Conservation (phyloP, 1,140 invertebrate species). For the Macrobrachium nipponense region DNA sequence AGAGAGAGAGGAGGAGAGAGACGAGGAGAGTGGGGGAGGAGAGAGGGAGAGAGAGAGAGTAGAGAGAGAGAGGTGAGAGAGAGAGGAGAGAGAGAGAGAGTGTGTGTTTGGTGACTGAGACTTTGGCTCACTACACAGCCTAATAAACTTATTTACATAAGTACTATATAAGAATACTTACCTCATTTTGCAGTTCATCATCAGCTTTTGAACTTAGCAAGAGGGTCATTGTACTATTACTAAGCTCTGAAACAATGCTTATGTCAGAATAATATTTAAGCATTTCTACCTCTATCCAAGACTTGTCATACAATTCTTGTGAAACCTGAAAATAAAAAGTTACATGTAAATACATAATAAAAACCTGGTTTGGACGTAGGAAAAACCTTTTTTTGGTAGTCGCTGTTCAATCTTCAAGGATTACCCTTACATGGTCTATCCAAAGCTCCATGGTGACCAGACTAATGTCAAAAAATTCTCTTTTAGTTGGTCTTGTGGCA, state of each 20-base stretch:
- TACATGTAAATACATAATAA: too few relatives aligned
- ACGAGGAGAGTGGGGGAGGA: too few relatives aligned
- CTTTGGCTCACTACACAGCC: neutral
- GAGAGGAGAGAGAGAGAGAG: conserved; percentile 17
- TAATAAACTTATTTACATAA: neutral
- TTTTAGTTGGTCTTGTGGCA: too few relatives aligned
- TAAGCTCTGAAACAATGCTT: conserved; percentile 60
- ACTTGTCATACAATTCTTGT: conserved; percentile 54
- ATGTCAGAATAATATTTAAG: conserved; percentile 56
- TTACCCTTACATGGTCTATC: too few relatives aligned
- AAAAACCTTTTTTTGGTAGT: too few relatives aligned
- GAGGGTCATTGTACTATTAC: conserved; percentile 63
- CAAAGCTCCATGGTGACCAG: too few relatives aligned
- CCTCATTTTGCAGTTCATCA: conserved; percentile 85
- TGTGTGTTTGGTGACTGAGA: neutral
- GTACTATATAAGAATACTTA: conserved; percentile 62
- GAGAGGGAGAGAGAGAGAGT: too few relatives aligned
- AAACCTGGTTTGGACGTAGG: too few relatives aligned
- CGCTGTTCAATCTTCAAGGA: too few relatives aligned
- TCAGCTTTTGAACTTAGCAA: conserved; percentile 68
- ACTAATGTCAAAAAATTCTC: too few relatives aligned
- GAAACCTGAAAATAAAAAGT: conserved; percentile 3
- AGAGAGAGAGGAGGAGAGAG: too few relatives aligned
- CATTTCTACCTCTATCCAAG: conserved; percentile 62
- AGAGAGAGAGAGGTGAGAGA: neutral